Base-by-base conservation (phyloP, 1,140 invertebrate species). In the Caenorhabditis briggsae region DNA sequence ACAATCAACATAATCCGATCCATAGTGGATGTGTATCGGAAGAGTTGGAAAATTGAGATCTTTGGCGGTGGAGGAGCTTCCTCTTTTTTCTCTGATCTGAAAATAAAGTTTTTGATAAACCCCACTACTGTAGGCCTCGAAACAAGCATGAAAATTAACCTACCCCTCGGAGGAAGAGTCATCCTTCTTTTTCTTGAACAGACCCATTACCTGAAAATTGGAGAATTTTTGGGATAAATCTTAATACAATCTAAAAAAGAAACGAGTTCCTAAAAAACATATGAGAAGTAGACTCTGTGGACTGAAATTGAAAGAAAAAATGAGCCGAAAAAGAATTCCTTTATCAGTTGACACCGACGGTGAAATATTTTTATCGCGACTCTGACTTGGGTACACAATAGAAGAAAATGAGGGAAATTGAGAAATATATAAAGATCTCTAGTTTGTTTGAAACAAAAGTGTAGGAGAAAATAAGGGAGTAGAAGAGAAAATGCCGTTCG, bases 1-100 rank as follows among this genome's bases (percentile, higher is more conserved):
- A 89, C 41, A 9, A 89, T 11, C 3, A 89, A 18, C 82, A 89
- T 74, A 16, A 89, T 23, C 23, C 59, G 7, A 70, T 89, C 88
- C 23, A 87, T 8, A 16, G 53, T 86, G 16, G 82, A 83, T 9
- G 88, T 85, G 78, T 89, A 89, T 16, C 88, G 88, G 85, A 84
- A 89, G 25, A 87, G 48, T 87, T 87, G 86, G 48, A 55, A 46
- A 12, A 87, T 65, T n/a, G 86, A 87, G 25, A 70, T 59, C 23
- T 84, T 87, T 16, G 82, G 78, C 11, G 53, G 14, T 50, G 83
- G 59, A 18, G 82, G 83, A 20, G 58, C 16, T 16, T 64, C 56
- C 1, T 46, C 46, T 46, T 50, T 50, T 65, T 61, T 84, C 46
- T 41, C n/a, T 64, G 46, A 59, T n/a, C 46, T 61, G 33, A 2